Conservation (phyloP, 2,113 vertebrate species). For the Menidia beryllina region DNA sequence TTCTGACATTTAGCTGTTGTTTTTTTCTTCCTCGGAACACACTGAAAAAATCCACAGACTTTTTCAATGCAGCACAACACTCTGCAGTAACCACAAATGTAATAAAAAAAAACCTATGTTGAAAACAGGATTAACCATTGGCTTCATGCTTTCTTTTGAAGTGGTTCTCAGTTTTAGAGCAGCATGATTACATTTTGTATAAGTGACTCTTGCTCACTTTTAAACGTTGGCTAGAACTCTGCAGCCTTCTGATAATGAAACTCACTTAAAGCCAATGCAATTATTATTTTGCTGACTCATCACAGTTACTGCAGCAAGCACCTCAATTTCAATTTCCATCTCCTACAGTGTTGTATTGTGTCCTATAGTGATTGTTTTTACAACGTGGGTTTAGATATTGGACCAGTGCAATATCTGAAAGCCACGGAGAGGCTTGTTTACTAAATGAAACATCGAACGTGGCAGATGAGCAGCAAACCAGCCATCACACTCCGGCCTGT, state of each 20-base stretch:
- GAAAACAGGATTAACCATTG: background rate
- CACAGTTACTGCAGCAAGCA: background rate
- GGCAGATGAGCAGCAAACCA: slow-evolving; percentile 1
- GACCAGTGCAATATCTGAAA: background rate
- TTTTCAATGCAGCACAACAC: background rate
- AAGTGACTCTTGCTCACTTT: background rate
- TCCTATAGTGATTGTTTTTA: slow-evolving; percentile 40
- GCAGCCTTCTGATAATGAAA: slow-evolving; percentile 36
- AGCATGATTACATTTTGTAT: background rate
- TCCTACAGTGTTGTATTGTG: slow-evolving; percentile 34
- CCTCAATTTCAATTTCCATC: slow-evolving; percentile 9
- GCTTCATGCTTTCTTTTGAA: background rate
- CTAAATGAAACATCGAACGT: slow-evolving; percentile 16
- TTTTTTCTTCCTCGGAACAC: background rate
- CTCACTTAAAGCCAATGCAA: slow-evolving; percentile 17
- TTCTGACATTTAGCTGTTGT: slow-evolving; percentile 20
- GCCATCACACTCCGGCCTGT: slow-evolving; percentile 2
- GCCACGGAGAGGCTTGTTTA: background rate
- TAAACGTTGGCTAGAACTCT: background rate
- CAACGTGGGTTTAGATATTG: background rate
- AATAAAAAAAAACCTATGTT: background rate
- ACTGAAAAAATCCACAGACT: background rate
- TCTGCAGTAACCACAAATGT: background rate
- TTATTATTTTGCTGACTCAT: background rate
- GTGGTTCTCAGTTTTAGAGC: background rate